Percentiles rank a stretch among this genome's conserved stretches.
Conservation (phyloP, 2,113 vertebrate genomes). For the Engystomops pustulosus region DNA sequence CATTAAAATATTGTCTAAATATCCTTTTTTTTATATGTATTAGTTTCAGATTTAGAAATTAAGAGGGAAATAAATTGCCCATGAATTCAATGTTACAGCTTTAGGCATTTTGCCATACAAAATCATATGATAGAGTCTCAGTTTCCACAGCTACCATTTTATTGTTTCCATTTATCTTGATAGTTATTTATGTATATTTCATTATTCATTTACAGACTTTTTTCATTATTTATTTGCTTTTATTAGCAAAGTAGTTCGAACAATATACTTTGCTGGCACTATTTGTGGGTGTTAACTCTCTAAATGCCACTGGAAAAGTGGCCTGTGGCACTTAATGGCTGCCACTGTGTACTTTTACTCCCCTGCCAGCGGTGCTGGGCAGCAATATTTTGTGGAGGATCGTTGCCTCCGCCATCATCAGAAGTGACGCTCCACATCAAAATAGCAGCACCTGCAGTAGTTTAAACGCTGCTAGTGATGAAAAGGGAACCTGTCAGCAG, state of each 20-base stretch:
- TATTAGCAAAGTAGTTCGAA: not conserved
- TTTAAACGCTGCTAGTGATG: too few species aligned
- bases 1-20: not conserved
- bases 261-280: too few species aligned
- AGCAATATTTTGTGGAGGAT: too few species aligned
- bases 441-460: too few species aligned
- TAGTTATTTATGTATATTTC: slow-evolving; percentile 3
- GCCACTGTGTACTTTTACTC: too few species aligned
- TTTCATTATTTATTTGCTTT: not conserved
- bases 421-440: too few species aligned
- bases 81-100: not conserved
- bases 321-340: too few species aligned
- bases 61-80: not conserved
- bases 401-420: too few species aligned
- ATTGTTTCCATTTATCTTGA: not conserved
- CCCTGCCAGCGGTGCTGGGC: too few species aligned
- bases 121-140: not conserved
- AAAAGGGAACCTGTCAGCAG: too few species aligned
- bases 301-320: too few species aligned
- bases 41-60: not conserved
- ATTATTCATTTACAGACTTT: not conserved
- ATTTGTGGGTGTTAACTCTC: too few species aligned
- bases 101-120: not conserved
- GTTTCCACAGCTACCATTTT: not conserved
- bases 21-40: not conserved